Conservation (phyloP, 2,113 vertebrate species). For the Semicossyphus pulcher region DNA sequence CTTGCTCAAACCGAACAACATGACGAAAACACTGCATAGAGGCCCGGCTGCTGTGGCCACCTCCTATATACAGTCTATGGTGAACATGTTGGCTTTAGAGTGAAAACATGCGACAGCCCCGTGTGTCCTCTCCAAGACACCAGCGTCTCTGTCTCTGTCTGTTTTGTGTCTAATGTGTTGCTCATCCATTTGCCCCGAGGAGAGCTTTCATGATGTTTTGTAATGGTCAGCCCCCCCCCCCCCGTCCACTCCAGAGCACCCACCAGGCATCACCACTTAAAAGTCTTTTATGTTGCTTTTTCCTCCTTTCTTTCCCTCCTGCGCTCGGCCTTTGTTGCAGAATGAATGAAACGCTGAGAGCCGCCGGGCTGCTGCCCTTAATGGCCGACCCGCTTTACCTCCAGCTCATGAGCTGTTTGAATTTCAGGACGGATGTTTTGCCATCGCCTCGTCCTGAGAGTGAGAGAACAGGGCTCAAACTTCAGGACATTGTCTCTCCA, state of each 20-base stretch:
- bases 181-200: slow-evolving; percentile 65
- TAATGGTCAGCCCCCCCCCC: slow-evolving; percentile 64
- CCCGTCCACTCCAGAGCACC: slow-evolving; percentile 40
- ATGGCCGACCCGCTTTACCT: slow-evolving; percentile 56
- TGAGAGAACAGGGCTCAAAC: slow-evolving; percentile 29
- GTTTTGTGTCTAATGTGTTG: slow-evolving; percentile 37
- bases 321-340: slow-evolving; percentile 55
- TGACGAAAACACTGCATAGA: too few species aligned
- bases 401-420: slow-evolving; percentile 43
- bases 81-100: too few species aligned
- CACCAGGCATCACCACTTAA: slow-evolving; percentile 69
- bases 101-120: too few species aligned
- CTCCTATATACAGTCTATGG: too few species aligned
- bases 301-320: slow-evolving; percentile 10
- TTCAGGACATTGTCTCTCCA: slow-evolving; percentile 37
- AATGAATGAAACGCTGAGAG: slow-evolving; percentile 68
- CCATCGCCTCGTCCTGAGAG: slow-evolving; percentile 30
- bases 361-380: slow-evolving; percentile 59
- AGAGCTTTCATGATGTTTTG: slow-evolving; percentile 69
- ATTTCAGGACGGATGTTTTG: slow-evolving; percentile 56
- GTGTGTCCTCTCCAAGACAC: background rate
- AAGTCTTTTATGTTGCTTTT: slow-evolving; percentile 61
- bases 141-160: background rate
- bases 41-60: too few species aligned
- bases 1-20: too few species aligned